Base-by-base conservation (phyloP, 2,888 invertebrate species). In the Apamea crenata region DNA sequence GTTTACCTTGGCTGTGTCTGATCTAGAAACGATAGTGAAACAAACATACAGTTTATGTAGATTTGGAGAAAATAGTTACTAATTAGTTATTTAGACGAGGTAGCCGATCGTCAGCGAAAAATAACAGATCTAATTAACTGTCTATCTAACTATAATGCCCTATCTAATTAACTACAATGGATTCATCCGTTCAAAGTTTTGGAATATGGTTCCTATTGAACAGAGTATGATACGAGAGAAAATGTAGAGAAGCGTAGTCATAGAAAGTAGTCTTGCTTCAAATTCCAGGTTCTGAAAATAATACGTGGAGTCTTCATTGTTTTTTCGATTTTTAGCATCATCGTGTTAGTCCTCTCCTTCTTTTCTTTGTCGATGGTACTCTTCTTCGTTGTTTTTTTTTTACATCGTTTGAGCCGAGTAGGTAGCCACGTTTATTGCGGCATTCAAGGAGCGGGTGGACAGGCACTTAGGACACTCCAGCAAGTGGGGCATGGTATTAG, bases 1-100 rank as follows among this genome's bases (percentile, higher is more conserved):
- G 44, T 65, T 77, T 63, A 63, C 32, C 8, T 53, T 32, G 53
- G 65, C 74, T 74, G 73, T 53, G 59, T 72, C 40, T 65, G 72
- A 63, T 44, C 47, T 80, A 75, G 59, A 83, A 72, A 63, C 59
- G 32, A 44, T 65, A 66, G n/a, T 18, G 61, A 29, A 74, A 72
- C 63, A 63, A 68, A 74, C 66, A 47, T 67, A 36, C 53, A 71
- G 66, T 76, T 66, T 70, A 40, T 61, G 53, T 66, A 1, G 29
- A 53, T 61, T 61, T 47, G 16, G 16, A 18, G 44, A 53, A 25
- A 53, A 65, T 25, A 36, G 1, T 21, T 70, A 10, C 32, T n/a
- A 25, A 18, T 25, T 40, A 40, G 36, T 32, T 5, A 44, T 47
- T 47, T 44, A 44, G 44, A 59, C 18, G 1, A 61, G 3, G 47